phyloP scores from a whole-genome alignment of 1,140 invertebrate species.

The Pseudomyrmex concolor region DNA sequence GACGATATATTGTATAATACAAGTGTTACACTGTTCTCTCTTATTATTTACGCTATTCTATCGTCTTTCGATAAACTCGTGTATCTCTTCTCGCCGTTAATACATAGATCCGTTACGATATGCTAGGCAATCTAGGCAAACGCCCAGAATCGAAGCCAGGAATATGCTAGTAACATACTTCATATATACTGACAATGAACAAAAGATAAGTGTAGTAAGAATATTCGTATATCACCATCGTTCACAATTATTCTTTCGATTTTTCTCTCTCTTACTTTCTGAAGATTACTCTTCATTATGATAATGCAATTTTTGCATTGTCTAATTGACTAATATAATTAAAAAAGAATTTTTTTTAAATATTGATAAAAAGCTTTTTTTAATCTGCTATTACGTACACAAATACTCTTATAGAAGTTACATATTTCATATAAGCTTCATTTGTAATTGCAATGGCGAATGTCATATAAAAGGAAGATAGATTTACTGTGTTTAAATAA shows the following conservation, averaged over 20 bases:
- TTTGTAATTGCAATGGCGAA: too few species aligned
- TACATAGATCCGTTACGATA: constrained; percentile 34
- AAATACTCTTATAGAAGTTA: too few species aligned
- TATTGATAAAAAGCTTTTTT: too few species aligned
- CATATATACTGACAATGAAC: constrained; percentile 10
- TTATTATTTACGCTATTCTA: constrained; percentile 41
- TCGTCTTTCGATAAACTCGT: constrained; percentile 12
- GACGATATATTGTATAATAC: constrained; percentile 13
- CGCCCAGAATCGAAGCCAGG: neutral
- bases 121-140: constrained; percentile 44
- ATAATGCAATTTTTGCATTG: too few species aligned
- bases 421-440: too few species aligned
- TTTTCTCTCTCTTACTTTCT: too few species aligned
- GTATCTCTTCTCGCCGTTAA: constrained; percentile 7
- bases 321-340: too few species aligned
- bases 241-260: too few species aligned
- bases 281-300: too few species aligned
- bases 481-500: constrained; percentile 11
- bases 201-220: constrained; percentile 29
- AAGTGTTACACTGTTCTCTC: constrained; percentile 33
- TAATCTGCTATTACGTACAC: too few species aligned
- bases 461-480: too few species aligned
- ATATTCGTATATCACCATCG: constrained; percentile 39
- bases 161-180: constrained; percentile 7
- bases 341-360: too few species aligned